A percentile compares a stretch with the other conserved stretches of the same genome.
Evolutionary conservation across 2,113 vertebrate species (phyloP).

Genomic region (Phycodurus eques): DNA sequence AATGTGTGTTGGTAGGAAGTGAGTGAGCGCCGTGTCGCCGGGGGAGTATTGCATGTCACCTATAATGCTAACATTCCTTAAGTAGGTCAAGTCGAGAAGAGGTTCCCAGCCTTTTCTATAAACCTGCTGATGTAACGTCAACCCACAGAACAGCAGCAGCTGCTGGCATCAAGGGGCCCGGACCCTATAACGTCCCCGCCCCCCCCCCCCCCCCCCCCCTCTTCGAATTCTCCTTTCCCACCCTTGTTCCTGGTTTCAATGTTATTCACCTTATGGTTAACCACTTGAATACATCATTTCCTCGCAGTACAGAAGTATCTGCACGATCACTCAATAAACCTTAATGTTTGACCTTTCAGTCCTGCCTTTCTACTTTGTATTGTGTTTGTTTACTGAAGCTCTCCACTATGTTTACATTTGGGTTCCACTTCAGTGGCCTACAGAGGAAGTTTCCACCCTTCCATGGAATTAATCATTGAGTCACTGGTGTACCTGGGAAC

Average conservation of each 20-base stretch:
- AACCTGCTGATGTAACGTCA: slow-evolving; percentile 68
- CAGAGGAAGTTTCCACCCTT: slow-evolving; percentile 19
- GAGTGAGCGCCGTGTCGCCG: slow-evolving; percentile 49
- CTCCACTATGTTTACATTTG: slow-evolving; percentile 21
- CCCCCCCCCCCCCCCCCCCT: slow-evolving; percentile 4
- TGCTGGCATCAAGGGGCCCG: slow-evolving; percentile 53
- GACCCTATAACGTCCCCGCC: slow-evolving; percentile 30
- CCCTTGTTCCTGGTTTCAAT: slow-evolving; percentile 10
- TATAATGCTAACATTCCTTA: slow-evolving; percentile 65
- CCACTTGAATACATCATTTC: slow-evolving; percentile 8
- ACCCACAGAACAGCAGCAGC: slow-evolving; percentile 69
- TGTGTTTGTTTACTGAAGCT: background rate
- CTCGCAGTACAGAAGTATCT: background rate
- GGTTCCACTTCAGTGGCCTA: slow-evolving; percentile 25
- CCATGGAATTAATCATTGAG: slow-evolving; percentile 15
- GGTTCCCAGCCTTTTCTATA: slow-evolving; percentile 64
- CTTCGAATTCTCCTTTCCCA: background rate
- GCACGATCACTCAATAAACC: background rate
- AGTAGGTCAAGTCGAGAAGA: slow-evolving; percentile 67
- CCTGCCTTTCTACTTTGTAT: slow-evolving; percentile 2
- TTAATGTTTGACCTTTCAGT: background rate
- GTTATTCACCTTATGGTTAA: background rate
- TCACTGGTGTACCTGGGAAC: background rate
- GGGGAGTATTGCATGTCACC: slow-evolving; percentile 61
- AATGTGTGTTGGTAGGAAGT: slow-evolving; percentile 51